These are phyloP conservation scores for Epizoanthus illoricatus DNA, from an alignment of 92 coral and sea anemone species.

Conservation along the genomic window DNA sequence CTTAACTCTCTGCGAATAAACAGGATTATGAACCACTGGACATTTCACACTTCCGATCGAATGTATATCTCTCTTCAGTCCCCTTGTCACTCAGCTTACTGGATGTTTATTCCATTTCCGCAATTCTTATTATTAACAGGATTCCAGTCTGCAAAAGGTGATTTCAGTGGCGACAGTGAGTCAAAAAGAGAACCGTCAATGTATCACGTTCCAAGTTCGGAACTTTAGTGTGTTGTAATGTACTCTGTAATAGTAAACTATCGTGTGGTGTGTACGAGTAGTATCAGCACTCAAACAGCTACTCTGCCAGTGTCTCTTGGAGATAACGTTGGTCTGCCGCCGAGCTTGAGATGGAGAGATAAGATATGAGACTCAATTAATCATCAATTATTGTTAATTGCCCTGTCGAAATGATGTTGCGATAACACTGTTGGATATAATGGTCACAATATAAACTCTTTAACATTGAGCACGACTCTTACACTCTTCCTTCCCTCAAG, in stretches of 20 bases:
- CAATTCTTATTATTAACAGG: constrained; percentile 2
- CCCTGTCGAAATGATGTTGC: constrained; percentile 18
- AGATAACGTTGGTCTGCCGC: constrained; percentile 33
- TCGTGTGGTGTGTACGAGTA: not conserved
- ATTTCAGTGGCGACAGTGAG: constrained; percentile 32
- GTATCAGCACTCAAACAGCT: not conserved
- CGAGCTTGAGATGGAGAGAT: constrained; percentile 29
- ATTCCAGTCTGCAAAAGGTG: constrained; percentile 30
- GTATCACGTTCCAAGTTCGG: constrained; percentile 4
- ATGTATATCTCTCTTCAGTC: not conserved
- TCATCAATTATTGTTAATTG: constrained; percentile 73
- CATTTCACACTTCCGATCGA: constrained; percentile 21
- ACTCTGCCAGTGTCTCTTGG: not conserved
- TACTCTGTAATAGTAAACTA: constrained; percentile 26
- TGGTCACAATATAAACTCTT: not conserved
- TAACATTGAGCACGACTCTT: not conserved
- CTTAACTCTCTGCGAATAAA: not conserved
- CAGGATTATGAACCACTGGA: constrained; percentile 25
- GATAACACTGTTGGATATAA: constrained; percentile 1
- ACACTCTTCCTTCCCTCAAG: too few relatives aligned
- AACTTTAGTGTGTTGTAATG: not conserved
- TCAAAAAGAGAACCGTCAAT: constrained; percentile 3
- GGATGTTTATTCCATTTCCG: constrained; percentile 36
- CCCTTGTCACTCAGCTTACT: constrained; percentile 28
- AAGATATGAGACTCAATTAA: constrained; percentile 63